phyloP scores from a whole-genome alignment of 1,140 invertebrate genomes.

The Triops cancriformis region DNA sequence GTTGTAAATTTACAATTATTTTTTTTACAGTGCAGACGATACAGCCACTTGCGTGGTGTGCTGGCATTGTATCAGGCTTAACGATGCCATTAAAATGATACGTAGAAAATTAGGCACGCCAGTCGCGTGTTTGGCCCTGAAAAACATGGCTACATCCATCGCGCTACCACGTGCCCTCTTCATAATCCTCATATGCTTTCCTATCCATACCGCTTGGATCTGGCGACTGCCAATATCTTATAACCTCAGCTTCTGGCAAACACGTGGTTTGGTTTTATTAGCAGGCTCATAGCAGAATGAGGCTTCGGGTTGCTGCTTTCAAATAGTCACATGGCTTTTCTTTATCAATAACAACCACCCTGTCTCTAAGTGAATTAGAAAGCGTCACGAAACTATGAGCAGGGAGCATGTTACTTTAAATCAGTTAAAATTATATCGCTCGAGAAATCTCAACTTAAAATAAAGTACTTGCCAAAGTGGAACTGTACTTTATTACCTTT shows the following conservation, averaged over 20 bases:
- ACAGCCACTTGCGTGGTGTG: neutral
- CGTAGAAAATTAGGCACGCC: neutral
- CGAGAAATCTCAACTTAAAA: too few species aligned
- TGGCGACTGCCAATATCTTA: neutral
- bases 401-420: too few species aligned
- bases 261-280: neutral
- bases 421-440: too few species aligned
- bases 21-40: neutral
- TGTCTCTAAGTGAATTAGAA: too few species aligned
- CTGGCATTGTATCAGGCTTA: neutral
- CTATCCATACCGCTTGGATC: neutral
- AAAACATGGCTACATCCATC: neutral
- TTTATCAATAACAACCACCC: neutral
- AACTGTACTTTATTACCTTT: too few species aligned
- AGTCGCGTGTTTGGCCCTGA: neutral
- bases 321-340: neutral
- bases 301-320: neutral
- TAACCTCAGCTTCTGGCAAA: neutral
- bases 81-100: neutral
- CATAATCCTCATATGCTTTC: neutral
- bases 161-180: neutral
- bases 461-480: too few species aligned
- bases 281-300: neutral
- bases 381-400: too few species aligned
- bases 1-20: too few species aligned